Percentiles rank a stretch among this genome's conserved stretches.
These are phyloP conservation scores for Beris chalybata DNA, from an alignment of 2,888 invertebrate species.

Conservation along the genomic window DNA sequence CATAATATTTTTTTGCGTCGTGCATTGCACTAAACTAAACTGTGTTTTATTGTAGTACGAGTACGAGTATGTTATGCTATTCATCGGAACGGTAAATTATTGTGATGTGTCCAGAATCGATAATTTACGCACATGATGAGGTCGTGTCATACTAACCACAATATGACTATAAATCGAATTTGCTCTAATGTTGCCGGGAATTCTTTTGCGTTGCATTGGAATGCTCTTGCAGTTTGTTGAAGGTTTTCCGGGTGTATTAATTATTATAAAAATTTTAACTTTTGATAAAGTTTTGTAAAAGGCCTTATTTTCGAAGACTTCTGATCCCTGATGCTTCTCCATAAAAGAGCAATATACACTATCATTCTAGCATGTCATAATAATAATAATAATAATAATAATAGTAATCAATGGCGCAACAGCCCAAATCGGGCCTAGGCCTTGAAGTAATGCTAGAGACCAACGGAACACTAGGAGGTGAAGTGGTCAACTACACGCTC, in stretches of 20 bases:
- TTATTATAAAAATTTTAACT: no score
- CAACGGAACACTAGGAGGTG: no score
- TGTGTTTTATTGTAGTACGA: conserved; percentile 25
- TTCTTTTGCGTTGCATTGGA: conserved; percentile 15
- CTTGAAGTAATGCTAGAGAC: no score
- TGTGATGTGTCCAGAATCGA: conserved; percentile 18
- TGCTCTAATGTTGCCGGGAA: conserved; percentile 3
- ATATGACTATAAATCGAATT: conserved; percentile 8
- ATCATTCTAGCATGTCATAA: no score
- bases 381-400: no score
- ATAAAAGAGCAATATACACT: no score
- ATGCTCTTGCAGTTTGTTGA: conserved; percentile 30
- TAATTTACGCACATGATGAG: conserved; percentile 20
- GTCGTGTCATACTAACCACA: not conserved
- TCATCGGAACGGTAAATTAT: conserved; percentile 25
- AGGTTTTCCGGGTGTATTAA: conserved; percentile 3
- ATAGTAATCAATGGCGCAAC: no score
- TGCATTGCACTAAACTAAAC: conserved; percentile 25
- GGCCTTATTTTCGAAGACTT: no score
- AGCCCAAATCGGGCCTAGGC: no score
- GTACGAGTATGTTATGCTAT: not conserved
- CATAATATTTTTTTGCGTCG: conserved; percentile 28
- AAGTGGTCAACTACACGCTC: no score
- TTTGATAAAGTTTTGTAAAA: no score
- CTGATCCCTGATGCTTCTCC: no score